Evolutionary conservation across 2,797 vertebrate genomes (phyloP).

Genomic region (Bucorvus abyssinicus): DNA sequence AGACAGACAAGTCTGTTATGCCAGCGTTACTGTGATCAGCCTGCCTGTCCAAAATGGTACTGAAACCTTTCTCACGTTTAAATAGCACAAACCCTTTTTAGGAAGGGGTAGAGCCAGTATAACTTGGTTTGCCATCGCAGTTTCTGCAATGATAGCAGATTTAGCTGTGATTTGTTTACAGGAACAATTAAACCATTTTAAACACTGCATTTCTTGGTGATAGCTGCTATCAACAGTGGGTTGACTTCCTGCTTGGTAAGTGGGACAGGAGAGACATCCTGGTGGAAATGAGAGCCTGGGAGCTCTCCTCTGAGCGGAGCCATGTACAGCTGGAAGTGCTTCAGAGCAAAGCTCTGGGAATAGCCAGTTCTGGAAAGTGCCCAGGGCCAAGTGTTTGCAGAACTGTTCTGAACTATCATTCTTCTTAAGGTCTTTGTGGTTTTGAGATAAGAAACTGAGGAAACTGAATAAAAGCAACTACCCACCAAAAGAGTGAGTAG

Average conservation of each 20-base stretch:
- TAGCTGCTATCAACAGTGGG: neutral
- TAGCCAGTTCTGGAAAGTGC: neutral
- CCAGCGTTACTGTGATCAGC: neutral
- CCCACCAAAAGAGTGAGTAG: neutral
- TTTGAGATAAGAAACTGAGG: conserved; percentile 52
- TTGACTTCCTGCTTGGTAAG: neutral
- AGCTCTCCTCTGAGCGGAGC: neutral
- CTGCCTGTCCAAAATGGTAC: neutral
- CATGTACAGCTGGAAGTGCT: neutral
- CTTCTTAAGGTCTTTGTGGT: conserved; percentile 27
- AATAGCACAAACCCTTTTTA: neutral
- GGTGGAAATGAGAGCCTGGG: neutral
- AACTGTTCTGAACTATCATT: neutral
- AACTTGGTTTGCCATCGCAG: neutral
- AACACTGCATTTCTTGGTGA: neutral
- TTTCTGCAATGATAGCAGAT: neutral
- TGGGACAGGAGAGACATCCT: neutral
- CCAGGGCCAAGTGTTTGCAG: neutral
- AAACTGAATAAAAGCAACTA: conserved; percentile 38
- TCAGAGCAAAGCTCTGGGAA: neutral
- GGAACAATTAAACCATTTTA: neutral
- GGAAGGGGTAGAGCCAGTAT: neutral
- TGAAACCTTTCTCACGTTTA: neutral
- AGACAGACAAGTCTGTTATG: neutral
- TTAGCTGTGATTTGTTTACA: neutral